phyloP scores from a whole-genome alignment of 2,888 invertebrate genomes.

The Caenorhabditis sinica region DNA sequence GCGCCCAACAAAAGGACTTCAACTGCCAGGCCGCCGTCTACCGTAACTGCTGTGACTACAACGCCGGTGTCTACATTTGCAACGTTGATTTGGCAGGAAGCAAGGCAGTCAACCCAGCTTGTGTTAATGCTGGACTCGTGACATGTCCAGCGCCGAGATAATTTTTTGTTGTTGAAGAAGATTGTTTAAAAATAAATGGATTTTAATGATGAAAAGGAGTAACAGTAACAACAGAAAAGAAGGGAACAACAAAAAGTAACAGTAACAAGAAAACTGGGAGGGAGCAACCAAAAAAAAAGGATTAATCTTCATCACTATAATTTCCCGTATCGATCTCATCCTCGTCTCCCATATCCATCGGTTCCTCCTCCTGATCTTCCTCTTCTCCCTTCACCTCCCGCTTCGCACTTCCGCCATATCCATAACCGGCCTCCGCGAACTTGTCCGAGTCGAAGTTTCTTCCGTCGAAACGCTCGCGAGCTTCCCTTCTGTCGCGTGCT shows the following conservation, averaged over 20 bases:
- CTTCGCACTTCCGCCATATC: conserved; percentile 24
- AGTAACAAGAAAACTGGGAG: background rate
- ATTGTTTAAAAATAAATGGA: conserved; percentile 4
- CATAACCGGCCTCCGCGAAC: conserved; percentile 57
- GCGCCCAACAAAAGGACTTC: conserved; percentile 65
- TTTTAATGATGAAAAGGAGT: conserved; percentile 13
- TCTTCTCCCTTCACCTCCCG: conserved; percentile 47
- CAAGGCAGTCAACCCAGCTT: conserved; percentile 59
- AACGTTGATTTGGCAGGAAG: conserved; percentile 61
- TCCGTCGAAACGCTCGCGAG: conserved; percentile 56
- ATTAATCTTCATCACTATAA: conserved; percentile 53
- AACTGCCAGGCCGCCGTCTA: conserved; percentile 68
- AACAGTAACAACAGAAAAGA: too few relatives aligned
- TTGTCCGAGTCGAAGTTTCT: conserved; percentile 61
- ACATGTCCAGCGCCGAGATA: conserved; percentile 60
- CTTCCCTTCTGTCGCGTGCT: conserved; percentile 48
- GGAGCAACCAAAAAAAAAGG: background rate
- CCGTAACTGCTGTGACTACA: conserved; percentile 65
- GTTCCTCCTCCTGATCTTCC: conserved; percentile 41
- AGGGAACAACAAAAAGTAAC: background rate
- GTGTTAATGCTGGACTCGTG: conserved; percentile 58
- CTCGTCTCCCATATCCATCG: conserved; percentile 41
- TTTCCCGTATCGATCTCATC: conserved; percentile 56
- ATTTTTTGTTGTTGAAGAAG: background rate
- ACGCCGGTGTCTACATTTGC: conserved; percentile 71